Percentiles rank a stretch among this genome's conserved stretches.
Conservation (phyloP, 2,888 invertebrate genomes). For the Rotaria socialis region DNA sequence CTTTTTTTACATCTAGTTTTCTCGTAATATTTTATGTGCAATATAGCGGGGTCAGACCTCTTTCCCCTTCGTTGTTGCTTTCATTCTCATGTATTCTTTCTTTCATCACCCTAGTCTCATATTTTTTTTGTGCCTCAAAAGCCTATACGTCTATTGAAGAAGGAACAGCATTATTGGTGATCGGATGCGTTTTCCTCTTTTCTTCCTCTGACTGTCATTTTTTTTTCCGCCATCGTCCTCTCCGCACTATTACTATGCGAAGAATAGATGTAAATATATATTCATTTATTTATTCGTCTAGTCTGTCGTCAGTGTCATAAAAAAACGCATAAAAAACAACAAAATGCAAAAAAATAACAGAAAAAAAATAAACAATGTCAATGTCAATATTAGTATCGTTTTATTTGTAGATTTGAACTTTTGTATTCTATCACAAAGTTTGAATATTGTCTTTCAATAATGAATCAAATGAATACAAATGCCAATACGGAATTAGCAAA, state of each 20-base stretch:
- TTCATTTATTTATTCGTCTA: background rate
- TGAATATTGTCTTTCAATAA: background rate
- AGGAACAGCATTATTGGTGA: background rate
- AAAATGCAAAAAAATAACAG: background rate
- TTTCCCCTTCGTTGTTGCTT: background rate
- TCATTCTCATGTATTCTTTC: background rate
- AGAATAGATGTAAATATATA: background rate
- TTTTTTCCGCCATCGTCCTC: background rate
- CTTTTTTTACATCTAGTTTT: background rate
- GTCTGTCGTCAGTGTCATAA: background rate
- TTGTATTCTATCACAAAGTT: background rate
- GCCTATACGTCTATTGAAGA: background rate
- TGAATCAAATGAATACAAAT: slow-evolving; percentile 16
- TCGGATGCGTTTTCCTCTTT: background rate
- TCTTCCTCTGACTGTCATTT: background rate
- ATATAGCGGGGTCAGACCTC: slow-evolving; percentile 7
- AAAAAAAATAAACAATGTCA: background rate
- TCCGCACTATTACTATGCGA: background rate
- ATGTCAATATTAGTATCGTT: background rate
- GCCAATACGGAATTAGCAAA: slow-evolving; percentile 45
- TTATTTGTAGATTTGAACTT: background rate
- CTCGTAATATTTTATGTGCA: background rate
- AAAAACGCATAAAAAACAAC: background rate
- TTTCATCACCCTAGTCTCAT: background rate
- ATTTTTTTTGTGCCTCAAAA: background rate